Evolutionary conservation across 2,888 invertebrate species (phyloP), one percentile per base, ranked within the genome.

Genomic region (Gonocerus acuteangulatus): DNA sequence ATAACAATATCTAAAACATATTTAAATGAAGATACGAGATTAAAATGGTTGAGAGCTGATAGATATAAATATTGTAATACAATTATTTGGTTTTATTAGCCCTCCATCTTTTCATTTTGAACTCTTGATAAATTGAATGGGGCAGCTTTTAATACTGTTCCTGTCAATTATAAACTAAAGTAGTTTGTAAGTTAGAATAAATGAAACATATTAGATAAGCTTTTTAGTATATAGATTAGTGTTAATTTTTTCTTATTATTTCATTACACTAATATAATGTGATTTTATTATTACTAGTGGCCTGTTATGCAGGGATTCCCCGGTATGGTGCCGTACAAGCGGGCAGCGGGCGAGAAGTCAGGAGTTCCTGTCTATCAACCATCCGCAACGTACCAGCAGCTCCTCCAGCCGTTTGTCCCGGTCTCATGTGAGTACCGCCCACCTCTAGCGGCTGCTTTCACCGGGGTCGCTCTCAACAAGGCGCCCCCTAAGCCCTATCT

Each of bases 361-460:
- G 66, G 64, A 34, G 64, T 64, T 92, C 93, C 75, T 94, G 95
- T 75, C 83, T 95, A 76, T 95, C 95, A 73, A 89, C 95, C 72
- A 95, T 92, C 79, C 91, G 88, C 88, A 73, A 89, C 90, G 74
- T 93, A 94, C 80, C 94, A 94, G 80, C 84, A 94, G 79, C 88
- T 94, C 86, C 80, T 81, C 74, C 91, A 92, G 85, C 93, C 92
- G 78, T 93, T 91, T 83, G 92, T 93, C 86, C 92, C 93, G 85
- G 92, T 93, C 82, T 92, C 94, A 89, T 94, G 93, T 94, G 93
- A 95, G 93, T 92, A 89, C 87, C 82, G 84, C 80, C 81, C 80
- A 82, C 84, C 82, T 78, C 80, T 78, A 78, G 79, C 81, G 74
- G 76, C 80, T 61, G 65, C 69, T 60, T 68, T 64, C 61, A 61